phyloP scores from a whole-genome alignment of 2,113 vertebrate genomes.

The Alethe castanea region DNA sequence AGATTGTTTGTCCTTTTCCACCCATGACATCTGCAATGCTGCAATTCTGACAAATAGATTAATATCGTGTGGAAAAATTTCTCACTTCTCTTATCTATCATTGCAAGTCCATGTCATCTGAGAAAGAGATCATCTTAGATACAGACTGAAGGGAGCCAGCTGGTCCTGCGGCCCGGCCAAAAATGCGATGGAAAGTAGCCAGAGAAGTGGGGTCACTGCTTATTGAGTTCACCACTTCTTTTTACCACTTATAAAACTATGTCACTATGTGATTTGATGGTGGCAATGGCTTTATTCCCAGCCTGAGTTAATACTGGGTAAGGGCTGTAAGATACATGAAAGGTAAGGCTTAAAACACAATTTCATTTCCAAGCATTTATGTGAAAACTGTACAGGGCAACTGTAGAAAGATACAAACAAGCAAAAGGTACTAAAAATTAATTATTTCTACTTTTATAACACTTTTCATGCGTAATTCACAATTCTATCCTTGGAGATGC shows the following conservation, averaged over 20 bases:
- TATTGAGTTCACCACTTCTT: not conserved
- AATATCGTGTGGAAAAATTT: constrained; percentile 5
- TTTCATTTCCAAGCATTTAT: not conserved
- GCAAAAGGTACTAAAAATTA: not conserved
- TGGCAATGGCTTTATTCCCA: not conserved
- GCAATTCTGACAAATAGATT: constrained; percentile 34
- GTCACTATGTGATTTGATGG: not conserved
- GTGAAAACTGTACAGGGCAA: not conserved
- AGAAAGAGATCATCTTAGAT: constrained; percentile 41
- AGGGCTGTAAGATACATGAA: not conserved
- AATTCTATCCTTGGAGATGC: not conserved
- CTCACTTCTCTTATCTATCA: constrained; percentile 7
- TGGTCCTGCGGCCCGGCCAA: not conserved
- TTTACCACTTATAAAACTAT: not conserved
- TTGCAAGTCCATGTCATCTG: not conserved
- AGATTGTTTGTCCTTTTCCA: not conserved
- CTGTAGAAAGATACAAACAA: not conserved
- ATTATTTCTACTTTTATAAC: not conserved
- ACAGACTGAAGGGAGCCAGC: constrained; percentile 30
- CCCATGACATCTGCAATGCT: not conserved
- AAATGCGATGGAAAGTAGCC: not conserved
- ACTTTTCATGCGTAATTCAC: not conserved
- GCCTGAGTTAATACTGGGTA: not conserved
- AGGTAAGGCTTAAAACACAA: not conserved
- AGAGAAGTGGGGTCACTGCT: constrained; percentile 5